phyloP scores from a whole-genome alignment of 2,797 vertebrate species.

The Oophaga sylvatica region DNA sequence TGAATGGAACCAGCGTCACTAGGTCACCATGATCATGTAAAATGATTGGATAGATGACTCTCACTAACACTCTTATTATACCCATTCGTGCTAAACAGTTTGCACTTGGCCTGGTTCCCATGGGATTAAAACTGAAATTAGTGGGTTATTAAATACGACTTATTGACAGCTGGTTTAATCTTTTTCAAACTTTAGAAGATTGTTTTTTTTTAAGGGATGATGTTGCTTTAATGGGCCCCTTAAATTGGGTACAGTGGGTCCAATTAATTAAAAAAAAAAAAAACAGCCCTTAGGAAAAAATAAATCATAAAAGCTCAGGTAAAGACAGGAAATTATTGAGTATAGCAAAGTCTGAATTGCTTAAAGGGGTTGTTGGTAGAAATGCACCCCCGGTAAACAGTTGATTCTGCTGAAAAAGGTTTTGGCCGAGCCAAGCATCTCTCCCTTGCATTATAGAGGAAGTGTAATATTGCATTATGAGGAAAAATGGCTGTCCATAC shows the following conservation, averaged over 20 bases:
- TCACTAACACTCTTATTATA: background rate
- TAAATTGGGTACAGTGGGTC: background rate
- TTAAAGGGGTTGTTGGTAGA: background rate
- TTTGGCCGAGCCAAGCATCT: no score
- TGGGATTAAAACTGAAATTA: conserved; percentile 39
- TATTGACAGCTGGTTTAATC: background rate
- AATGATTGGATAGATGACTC: background rate
- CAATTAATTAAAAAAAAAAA: background rate
- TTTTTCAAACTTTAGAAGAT: no score
- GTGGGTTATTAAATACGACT: conserved; percentile 28
- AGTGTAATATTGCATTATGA: no score
- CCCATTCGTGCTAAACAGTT: background rate
- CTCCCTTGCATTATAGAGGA: no score
- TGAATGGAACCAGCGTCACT: conserved; percentile 26
- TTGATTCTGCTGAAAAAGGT: no score
- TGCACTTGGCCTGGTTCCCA: background rate
- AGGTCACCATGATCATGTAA: conserved; percentile 20
- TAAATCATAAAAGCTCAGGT: background rate
- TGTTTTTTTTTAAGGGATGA: no score
- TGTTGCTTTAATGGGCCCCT: no score
- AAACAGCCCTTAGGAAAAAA: background rate
- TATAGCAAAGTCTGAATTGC: background rate
- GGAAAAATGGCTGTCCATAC: no score
- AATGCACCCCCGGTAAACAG: no score
- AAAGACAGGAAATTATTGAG: background rate